These are phyloP conservation scores for Cromileptes altivelis DNA, from an alignment of 2,113 vertebrate genomes.

Conservation along the genomic window DNA sequence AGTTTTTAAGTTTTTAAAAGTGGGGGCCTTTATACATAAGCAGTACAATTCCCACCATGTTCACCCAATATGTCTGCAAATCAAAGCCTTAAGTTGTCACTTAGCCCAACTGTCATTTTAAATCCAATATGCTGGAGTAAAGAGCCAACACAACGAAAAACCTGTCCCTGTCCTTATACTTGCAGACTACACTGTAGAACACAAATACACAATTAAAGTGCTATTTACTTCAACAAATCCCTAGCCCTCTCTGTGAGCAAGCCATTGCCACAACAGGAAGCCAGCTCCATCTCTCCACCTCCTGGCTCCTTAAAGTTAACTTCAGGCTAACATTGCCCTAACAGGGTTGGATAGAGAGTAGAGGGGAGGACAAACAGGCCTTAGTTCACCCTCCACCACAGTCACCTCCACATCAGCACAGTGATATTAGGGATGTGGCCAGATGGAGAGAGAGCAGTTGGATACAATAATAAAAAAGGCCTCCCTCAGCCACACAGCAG, in stretches of 20 bases:
- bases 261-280: conserved; percentile 44
- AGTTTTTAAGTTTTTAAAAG: background rate
- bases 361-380: conserved; percentile 55
- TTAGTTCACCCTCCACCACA: conserved; percentile 50
- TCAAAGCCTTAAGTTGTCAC: background rate
- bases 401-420: conserved; percentile 42
- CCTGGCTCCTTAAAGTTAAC: conserved; percentile 57
- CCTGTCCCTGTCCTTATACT: conserved; percentile 26
- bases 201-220: conserved; percentile 77
- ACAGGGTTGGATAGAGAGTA: conserved; percentile 40
- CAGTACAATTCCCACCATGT: background rate
- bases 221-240: conserved; percentile 69
- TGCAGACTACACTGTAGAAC: conserved; percentile 43
- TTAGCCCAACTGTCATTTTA: background rate
- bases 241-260: conserved; percentile 35
- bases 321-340: conserved; percentile 44
- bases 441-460: conserved; percentile 41
- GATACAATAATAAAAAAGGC: conserved; percentile 31
- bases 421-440: conserved; percentile 68
- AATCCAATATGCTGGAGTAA: conserved; percentile 21
- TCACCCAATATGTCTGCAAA: background rate
- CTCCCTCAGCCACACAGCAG: conserved; percentile 57
- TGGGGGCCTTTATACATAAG: background rate
- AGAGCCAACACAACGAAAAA: conserved; percentile 16
- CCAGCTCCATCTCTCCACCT: conserved; percentile 31